phyloP scores from a whole-genome alignment of 2,888 invertebrate species.

The Syritta pipiens region DNA sequence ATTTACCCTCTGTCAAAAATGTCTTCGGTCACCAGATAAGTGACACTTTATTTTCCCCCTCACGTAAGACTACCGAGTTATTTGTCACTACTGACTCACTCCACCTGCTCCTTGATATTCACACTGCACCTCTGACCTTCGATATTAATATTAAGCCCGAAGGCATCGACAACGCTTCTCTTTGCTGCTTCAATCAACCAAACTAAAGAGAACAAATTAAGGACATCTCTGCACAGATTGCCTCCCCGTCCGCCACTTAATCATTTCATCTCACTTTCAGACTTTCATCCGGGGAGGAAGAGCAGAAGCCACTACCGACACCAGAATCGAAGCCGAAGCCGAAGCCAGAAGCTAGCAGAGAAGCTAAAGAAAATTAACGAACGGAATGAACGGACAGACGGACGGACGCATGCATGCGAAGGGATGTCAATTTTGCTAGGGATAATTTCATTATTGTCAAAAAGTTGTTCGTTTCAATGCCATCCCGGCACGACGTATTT shows the following conservation, averaged over 20 bases:
- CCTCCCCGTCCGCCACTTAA: constrained; percentile 6
- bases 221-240: constrained; percentile 29
- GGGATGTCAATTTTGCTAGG: constrained; percentile 26
- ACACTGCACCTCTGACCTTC: constrained; percentile 15
- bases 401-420: constrained; percentile 16
- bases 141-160: constrained; percentile 8
- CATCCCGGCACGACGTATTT: background rate
- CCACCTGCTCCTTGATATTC: constrained; percentile 24
- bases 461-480: constrained; percentile 35
- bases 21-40: no score
- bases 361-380: constrained; percentile 12
- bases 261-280: constrained; percentile 11
- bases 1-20: no score
- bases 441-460: constrained; percentile 47
- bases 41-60: no score
- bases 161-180: background rate
- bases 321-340: background rate
- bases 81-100: no score
- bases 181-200: constrained; percentile 20
- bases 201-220: constrained; percentile 29
- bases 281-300: background rate
- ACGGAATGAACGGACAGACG: constrained; percentile 14
- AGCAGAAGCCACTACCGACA: background rate
- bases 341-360: background rate
- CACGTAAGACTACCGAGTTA: no score